Base-by-base conservation (phyloP, 2,888 invertebrate species). In the Chaitophorus viminalis region DNA sequence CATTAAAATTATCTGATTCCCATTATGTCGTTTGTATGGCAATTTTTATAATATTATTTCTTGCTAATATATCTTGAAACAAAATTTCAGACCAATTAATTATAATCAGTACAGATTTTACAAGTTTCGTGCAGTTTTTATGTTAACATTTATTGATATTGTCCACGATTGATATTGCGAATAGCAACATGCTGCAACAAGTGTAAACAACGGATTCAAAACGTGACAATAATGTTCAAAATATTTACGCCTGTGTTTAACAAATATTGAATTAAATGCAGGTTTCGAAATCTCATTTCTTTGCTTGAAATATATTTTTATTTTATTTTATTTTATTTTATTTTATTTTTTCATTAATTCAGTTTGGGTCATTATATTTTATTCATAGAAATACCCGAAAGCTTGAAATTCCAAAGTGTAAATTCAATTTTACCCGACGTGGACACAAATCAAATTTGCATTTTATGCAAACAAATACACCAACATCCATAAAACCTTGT, bases 391-490 rank as follows among this genome's bases (percentile, higher is more conserved):
- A 86, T 31, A 85, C 78, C 85, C 78, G 21, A 60, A 70, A 78
- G 3, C 70, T 72, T 29, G 29, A 25, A 72, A 78, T 85, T 68
- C 29, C 54, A 60, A 54, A 54, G 78, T 70, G 78, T 54, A 86
- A 86, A 86, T 79, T 86, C 72, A 86, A 86, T 86, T 86, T 72
- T 31, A 52, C 54, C 54, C 78, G 29, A 36, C 54, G 78, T 72
- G 72, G 70, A 78, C 54, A 86, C 72, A 78, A 86, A 86, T 86
- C 54, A 86, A 78, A 86, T 86, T 86, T 79, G 54, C 78, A 86
- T 86, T 78, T 86, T 54, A 70, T 54, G 86, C 39, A 70, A 86
- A 79, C 86, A 72, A 36, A 85, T 36, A n/a, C 14, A 76, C 36
- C 46, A 46, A 70, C n/a, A 60, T 68, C 39, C 52, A 77, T n/a